Percentiles rank a stretch among this genome's conserved stretches.
These are phyloP conservation scores for Clusia tigrina DNA, from an alignment of 2,888 invertebrate species.

Conservation along the genomic window DNA sequence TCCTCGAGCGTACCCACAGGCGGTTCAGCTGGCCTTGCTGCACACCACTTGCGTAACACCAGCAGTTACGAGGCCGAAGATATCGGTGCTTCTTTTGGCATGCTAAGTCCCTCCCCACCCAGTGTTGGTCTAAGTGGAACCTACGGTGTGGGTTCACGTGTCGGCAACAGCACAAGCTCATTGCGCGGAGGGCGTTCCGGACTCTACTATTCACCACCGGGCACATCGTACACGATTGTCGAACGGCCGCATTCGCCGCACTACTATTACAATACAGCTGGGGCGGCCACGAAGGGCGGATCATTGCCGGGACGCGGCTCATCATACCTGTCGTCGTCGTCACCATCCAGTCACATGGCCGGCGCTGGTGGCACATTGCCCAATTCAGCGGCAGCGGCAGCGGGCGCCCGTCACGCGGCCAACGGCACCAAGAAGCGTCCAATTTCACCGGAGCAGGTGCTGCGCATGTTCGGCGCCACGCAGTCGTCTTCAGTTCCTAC, in stretches of 20 bases:
- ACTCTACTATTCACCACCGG: slow-evolving; percentile 86
- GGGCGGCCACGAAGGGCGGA: slow-evolving; percentile 62
- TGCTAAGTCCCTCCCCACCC: slow-evolving; percentile 54
- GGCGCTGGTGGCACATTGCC: slow-evolving; percentile 58
- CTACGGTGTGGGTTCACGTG: slow-evolving; percentile 52
- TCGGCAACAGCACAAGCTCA: slow-evolving; percentile 64
- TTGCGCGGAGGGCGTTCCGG: slow-evolving; percentile 71
- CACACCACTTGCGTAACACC: slow-evolving; percentile 56
- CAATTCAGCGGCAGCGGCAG: slow-evolving; percentile 61
- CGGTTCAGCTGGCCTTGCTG: slow-evolving; percentile 55
- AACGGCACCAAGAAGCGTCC: slow-evolving; percentile 73
- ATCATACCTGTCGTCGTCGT: slow-evolving; percentile 76
- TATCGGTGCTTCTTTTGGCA: slow-evolving; percentile 56
- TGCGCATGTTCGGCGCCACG: slow-evolving; percentile 71
- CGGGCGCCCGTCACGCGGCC: slow-evolving; percentile 42
- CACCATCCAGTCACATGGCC: slow-evolving; percentile 68
- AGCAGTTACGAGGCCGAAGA: slow-evolving; percentile 66
- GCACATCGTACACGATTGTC: slow-evolving; percentile 88
- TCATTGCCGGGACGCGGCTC: slow-evolving; percentile 67
- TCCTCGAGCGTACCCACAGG: slow-evolving; percentile 58
- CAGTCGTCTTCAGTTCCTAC: slow-evolving; percentile 67
- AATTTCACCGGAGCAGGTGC: slow-evolving; percentile 85
- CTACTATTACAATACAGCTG: slow-evolving; percentile 66
- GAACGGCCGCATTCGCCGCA: slow-evolving; percentile 78
- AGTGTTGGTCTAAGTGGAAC: slow-evolving; percentile 43